Base-by-base conservation (phyloP, 2,888 invertebrate genomes). In the Pyrrhosoma nymphula region DNA sequence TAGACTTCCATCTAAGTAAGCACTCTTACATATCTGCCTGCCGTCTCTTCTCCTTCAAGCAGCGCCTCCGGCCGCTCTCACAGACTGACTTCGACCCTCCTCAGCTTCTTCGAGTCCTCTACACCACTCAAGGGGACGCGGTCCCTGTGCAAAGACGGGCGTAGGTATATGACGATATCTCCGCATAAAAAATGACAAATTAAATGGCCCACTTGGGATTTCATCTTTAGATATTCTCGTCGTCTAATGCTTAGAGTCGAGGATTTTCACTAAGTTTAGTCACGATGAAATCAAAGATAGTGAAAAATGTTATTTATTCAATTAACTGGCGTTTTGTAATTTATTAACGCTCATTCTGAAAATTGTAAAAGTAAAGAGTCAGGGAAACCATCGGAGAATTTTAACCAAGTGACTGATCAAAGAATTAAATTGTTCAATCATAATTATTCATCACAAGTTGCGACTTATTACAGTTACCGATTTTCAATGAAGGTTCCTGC, bases 1-100 rank as follows among this genome's bases (percentile, higher is more conserved):
- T 1, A 35, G 55, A 88, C 88, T 89, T 93, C 93, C 69, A n/a
- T 93, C 69, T 93, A 91, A 39, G 91, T 69, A 91, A 82, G 82
- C 82, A 82, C 35, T 82, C 82, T 82, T 82, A 82, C 82, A 82
- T 82, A 82, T 82, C 82, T 35, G n/a, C 69, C 69, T 60, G 60
- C 60, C 60, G 60, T 60, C 60, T 60, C 60, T 47, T 47, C 69
- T 69, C 20, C 82, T 82, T 82, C 82, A 12, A 82, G 26, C 82
- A 82, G 56, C 60, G 90, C 30, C 56, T 35, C 30, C 56, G 90
- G 56, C 56, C 39, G 60, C 90, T 91, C 60, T 91, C 90, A 35
- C 90, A 26, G 0, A 35, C 82, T 35, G 82, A 30, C 82, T 30
- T 35, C 35, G 3, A 14, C 16, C 35, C 82, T 12, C 30, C 60